phyloP scores from a whole-genome alignment of 2,888 invertebrate species.

The Oligia strigilis region DNA sequence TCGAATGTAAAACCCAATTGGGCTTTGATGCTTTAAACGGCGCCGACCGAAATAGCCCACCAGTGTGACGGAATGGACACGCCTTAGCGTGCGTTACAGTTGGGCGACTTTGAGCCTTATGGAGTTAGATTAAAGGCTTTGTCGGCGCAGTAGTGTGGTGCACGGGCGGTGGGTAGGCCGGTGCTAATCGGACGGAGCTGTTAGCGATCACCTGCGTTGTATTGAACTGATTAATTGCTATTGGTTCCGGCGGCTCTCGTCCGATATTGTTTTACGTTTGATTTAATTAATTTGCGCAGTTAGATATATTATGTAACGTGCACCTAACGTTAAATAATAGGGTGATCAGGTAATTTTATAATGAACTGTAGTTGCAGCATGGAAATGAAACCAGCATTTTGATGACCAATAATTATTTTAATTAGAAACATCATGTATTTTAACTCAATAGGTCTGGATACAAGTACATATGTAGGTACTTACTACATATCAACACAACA shows the following conservation, averaged over 20 bases:
- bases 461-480: not conserved
- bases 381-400: conserved; percentile 12
- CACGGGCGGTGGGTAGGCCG: conserved; percentile 67
- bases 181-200: conserved; percentile 85
- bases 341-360: conserved; percentile 35
- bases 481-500: not conserved
- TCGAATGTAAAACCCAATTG: conserved; percentile 88
- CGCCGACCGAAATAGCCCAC: conserved; percentile 82
- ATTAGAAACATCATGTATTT: conserved; percentile 12
- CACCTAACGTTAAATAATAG: conserved; percentile 44
- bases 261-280: conserved; percentile 77
- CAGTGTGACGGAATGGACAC: conserved; percentile 69
- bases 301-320: conserved; percentile 39
- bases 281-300: conserved; percentile 74
- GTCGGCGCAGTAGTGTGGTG: conserved; percentile 26
- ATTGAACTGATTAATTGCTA: conserved; percentile 87
- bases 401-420: conserved; percentile 23
- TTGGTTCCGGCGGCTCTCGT: conserved; percentile 73
- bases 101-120: conserved; percentile 66
- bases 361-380: conserved; percentile 2
- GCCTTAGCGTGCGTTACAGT: conserved; percentile 35
- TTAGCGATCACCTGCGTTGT: conserved; percentile 87
- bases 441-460: not conserved
- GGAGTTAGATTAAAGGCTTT: conserved; percentile 31
- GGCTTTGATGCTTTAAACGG: conserved; percentile 87